Conservation (phyloP, 2,797 vertebrate genomes). For the Acrossocheilus fasciatus region DNA sequence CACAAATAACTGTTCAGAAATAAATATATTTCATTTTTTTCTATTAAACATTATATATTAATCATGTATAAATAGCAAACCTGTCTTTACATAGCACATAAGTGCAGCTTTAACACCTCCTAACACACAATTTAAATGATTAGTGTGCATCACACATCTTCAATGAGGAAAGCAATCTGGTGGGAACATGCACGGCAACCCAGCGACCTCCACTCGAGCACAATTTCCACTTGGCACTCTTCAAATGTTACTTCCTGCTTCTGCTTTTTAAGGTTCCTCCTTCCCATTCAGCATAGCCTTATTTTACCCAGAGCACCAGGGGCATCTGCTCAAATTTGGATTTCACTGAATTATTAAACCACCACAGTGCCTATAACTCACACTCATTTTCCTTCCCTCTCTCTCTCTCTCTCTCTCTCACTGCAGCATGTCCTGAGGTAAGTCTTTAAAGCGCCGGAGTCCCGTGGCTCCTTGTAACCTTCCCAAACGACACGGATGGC, state of each 20-base stretch:
- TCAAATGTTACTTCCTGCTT: constrained; percentile 14
- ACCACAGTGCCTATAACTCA: constrained; percentile 41
- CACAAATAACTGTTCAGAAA: too few relatives aligned
- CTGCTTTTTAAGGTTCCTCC: constrained; percentile 14
- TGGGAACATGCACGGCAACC: not conserved
- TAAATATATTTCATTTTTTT: not conserved
- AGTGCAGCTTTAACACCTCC: not conserved
- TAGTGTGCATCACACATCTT: not conserved
- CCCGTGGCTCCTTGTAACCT: constrained; percentile 52
- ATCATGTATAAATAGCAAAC: not conserved
- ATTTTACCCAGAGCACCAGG: constrained; percentile 36
- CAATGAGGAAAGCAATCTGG: not conserved
- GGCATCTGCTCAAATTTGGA: constrained; percentile 57
- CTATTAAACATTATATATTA: not conserved
- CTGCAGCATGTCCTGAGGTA: constrained; percentile 46
- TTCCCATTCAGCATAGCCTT: constrained; percentile 7
- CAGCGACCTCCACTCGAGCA: constrained; percentile 3
- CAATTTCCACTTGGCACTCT: constrained; percentile 13
- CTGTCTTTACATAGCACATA: not conserved
- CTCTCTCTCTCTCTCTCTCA: not conserved
- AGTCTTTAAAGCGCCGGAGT: constrained; percentile 46
- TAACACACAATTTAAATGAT: not conserved
- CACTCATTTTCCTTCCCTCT: constrained; percentile 34
- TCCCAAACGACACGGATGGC: constrained; percentile 38
- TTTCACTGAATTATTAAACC: constrained; percentile 61